phyloP scores from a whole-genome alignment of 2,113 vertebrate species.

The Pelobates fuscus region DNA sequence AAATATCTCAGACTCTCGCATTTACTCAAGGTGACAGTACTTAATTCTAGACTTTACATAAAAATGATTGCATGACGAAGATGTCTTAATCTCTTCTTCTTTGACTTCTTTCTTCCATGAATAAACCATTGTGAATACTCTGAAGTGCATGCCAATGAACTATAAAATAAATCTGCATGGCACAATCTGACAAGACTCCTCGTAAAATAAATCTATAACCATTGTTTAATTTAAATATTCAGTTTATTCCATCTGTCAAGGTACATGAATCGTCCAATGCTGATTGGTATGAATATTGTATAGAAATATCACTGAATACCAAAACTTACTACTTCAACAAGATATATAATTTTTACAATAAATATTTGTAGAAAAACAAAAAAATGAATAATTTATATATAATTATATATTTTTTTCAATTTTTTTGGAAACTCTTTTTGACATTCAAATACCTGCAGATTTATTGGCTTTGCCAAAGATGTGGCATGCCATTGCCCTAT shows the following conservation, averaged over 20 bases:
- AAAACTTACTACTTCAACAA: too few species aligned
- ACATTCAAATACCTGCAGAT: too few species aligned
- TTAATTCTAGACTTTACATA: conserved; percentile 32
- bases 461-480: too few species aligned
- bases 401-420: too few species aligned
- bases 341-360: too few species aligned
- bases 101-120: neutral
- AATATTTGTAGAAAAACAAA: too few species aligned
- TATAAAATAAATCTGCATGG: conserved; percentile 11
- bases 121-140: conserved; percentile 15
- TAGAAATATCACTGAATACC: neutral
- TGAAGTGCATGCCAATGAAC: neutral
- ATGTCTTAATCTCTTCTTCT: neutral
- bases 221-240: neutral
- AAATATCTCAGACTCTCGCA: conserved; percentile 12
- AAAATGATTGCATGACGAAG: conserved; percentile 4
- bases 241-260: neutral
- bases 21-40: conserved; percentile 28
- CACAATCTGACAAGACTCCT: neutral
- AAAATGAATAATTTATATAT: too few species aligned
- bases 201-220: neutral
- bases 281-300: neutral
- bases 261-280: neutral
- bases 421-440: too few species aligned
- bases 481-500: too few species aligned